phyloP scores from a whole-genome alignment of 2,888 invertebrate species.

The Microctonus aethiopoides region DNA sequence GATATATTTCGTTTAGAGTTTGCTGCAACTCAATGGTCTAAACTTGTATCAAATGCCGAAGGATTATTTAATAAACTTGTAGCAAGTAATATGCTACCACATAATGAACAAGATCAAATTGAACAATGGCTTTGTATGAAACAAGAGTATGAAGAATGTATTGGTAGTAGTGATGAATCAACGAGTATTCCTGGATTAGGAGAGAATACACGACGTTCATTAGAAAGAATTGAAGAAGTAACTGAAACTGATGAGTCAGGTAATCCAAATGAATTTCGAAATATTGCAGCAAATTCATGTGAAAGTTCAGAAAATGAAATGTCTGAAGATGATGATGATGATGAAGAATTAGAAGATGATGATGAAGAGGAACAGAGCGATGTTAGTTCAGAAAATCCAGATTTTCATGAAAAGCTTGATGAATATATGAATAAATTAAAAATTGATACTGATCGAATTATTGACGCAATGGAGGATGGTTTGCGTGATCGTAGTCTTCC shows the following conservation, averaged over 20 bases:
- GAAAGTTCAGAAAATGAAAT: conserved; percentile 67
- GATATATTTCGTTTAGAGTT: conserved; percentile 81
- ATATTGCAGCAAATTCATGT: conserved; percentile 60
- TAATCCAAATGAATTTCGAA: conserved; percentile 56
- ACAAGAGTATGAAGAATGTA: conserved; percentile 88
- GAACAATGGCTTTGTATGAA: conserved; percentile 87
- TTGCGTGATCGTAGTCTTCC: conserved; percentile 49
- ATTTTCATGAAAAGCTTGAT: conserved; percentile 79
- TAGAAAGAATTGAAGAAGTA: conserved; percentile 72
- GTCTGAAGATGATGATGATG: conserved; percentile 60
- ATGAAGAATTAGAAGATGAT: conserved; percentile 65
- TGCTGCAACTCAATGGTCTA: conserved; percentile 85
- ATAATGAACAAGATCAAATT: conserved; percentile 80
- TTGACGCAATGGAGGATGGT: conserved; percentile 56
- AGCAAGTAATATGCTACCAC: conserved; percentile 76
- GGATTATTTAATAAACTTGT: conserved; percentile 83
- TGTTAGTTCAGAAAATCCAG: conserved; percentile 72
- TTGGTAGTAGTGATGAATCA: conserved; percentile 71
- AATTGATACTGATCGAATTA: conserved; percentile 76
- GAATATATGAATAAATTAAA: conserved; percentile 79
- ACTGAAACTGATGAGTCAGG: conserved; percentile 63
- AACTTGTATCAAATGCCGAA: conserved; percentile 85
- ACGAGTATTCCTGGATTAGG: conserved; percentile 63
- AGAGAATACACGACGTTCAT: conserved; percentile 69
- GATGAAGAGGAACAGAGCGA: conserved; percentile 68